Conservation (phyloP, 2,888 invertebrate genomes). For the Amorpha juglandis region DNA sequence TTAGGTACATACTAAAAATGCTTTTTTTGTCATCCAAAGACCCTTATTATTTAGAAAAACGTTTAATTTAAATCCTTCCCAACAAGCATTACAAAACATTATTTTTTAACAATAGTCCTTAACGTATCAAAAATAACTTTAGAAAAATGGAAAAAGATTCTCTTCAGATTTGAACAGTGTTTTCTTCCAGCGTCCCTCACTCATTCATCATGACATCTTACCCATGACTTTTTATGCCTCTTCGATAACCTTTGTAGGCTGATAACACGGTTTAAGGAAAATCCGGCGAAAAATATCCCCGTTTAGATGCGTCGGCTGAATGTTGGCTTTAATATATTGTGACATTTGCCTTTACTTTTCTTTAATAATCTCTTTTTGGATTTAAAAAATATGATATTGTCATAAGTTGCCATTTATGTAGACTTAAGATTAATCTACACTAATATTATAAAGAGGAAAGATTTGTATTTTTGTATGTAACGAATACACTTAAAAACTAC, state of each 20-base stretch:
- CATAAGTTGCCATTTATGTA: too few species aligned
- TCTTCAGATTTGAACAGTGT: background rate
- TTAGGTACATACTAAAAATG: too few species aligned
- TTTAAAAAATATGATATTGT: too few species aligned
- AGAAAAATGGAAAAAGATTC: background rate
- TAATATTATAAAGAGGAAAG: too few species aligned
- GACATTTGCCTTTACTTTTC: background rate
- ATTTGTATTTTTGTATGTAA: too few species aligned
- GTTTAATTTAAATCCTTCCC: too few species aligned
- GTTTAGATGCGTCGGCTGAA: constrained; percentile 3
- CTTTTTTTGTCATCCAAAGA: too few species aligned
- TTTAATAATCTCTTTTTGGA: background rate
- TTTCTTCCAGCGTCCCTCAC: background rate
- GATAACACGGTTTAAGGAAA: constrained; percentile 20
- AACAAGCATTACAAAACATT: too few species aligned
- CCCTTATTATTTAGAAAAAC: too few species aligned
- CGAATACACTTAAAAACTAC: too few species aligned
- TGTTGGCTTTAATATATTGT: constrained; percentile 22
- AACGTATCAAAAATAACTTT: background rate
- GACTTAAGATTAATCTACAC: too few species aligned
- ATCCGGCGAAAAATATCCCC: constrained; percentile 8
- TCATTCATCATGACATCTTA: constrained; percentile 21
- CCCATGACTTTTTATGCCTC: constrained; percentile 19
- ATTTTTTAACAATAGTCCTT: background rate
- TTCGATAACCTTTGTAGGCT: constrained; percentile 18